These are phyloP conservation scores for Dicycla oo DNA, from an alignment of 2,888 invertebrate genomes.

Conservation along the genomic window DNA sequence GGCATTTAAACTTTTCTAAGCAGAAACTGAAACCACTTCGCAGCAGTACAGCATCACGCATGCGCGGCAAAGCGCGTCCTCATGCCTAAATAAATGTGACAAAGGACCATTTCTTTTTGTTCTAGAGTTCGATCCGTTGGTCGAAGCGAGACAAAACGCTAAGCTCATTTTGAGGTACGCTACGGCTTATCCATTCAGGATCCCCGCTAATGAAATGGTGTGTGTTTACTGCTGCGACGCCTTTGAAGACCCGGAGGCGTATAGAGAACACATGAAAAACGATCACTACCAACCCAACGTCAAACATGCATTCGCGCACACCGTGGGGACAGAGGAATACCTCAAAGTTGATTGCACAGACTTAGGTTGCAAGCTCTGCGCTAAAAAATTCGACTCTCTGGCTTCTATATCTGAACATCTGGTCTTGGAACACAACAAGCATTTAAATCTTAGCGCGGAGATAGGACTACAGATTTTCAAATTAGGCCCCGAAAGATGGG, in stretches of 20 bases:
- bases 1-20: background rate
- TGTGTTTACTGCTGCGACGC: slow-evolving; percentile 79
- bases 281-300: slow-evolving; percentile 72
- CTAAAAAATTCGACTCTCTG: slow-evolving; percentile 65
- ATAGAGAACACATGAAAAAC: slow-evolving; percentile 76
- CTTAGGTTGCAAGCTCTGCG: slow-evolving; percentile 76
- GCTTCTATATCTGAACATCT: slow-evolving; percentile 72
- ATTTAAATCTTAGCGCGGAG: slow-evolving; percentile 65
- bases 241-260: slow-evolving; percentile 72
- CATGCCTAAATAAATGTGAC: slow-evolving; percentile 57
- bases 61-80: slow-evolving; percentile 12
- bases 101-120: slow-evolving; percentile 78
- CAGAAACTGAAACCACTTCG: background rate
- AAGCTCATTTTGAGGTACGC: slow-evolving; percentile 77
- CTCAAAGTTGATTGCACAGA: slow-evolving; percentile 79
- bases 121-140: slow-evolving; percentile 78
- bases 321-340: slow-evolving; percentile 57
- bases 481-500: slow-evolving; percentile 71
- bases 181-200: slow-evolving; percentile 79
- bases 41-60: background rate
- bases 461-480: slow-evolving; percentile 75
- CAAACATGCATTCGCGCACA: slow-evolving; percentile 73
- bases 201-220: slow-evolving; percentile 76
- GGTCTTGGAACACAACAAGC: slow-evolving; percentile 66
- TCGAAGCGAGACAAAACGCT: slow-evolving; percentile 79